Evolutionary conservation across 2,797 vertebrate species (phyloP), one percentile per base, ranked within the genome.

Genomic region (Esox lucius): DNA sequence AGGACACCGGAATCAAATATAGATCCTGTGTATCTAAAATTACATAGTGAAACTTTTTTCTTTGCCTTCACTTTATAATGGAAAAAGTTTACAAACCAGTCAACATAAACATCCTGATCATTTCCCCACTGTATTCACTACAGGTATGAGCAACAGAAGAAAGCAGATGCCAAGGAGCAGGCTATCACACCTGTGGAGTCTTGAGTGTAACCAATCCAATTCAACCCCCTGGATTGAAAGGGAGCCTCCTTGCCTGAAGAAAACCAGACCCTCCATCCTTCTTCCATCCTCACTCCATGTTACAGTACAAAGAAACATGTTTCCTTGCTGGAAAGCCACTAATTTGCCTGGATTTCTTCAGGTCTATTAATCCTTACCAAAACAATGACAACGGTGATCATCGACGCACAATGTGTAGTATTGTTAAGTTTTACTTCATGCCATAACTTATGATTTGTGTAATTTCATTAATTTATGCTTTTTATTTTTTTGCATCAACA

Each of bases 131-230:
- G n/a, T n/a, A 31, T 42, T 42, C 39, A 80, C 74, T 53, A 1
- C 75, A 98, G 97, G 84, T 83, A 96, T 78, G 85, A 97, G 0
- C 95, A 93, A 89, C 94, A 95, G 53, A 81, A 92, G 86, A 96
- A 97, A 91, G 94, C 93, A 73, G 84, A 92, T 48, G 87, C 88
- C 0, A 87, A 87, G 35, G 74, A 87, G 9, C 80, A 77, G 13
- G 68, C 72, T 2, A 9, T 6, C 79, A 93, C 74, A 13, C 15
- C 61, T 89, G 90, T 80, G 92, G 85, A 94, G 79, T 16, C 22
- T 1, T 22, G 22, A 7, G n/a, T 70, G 75, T 61, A 65, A 31
- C 74, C 65, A 67, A 42, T 42, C 64, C 72, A 64, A 76, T 77
- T 75, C 42, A 66, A 74, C 72, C 73, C 46, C 80, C 66, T 78